phyloP scores from a whole-genome alignment of 2,797 vertebrate species.

The Menidia menidia region DNA sequence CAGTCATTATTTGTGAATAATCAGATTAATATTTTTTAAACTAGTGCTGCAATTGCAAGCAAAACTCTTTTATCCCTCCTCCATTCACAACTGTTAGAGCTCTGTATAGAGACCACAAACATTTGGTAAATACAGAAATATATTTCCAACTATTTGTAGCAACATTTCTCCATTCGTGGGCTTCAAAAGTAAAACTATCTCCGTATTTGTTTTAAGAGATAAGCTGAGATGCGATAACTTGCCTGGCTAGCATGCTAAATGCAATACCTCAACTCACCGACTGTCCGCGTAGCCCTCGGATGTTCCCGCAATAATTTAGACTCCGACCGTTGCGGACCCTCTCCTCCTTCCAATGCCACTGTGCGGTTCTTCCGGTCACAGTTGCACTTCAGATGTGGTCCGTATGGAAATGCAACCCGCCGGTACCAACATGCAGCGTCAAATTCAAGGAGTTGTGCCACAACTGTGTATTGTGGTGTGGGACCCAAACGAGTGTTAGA shows the following conservation, averaged over 20 bases:
- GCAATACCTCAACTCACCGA: conserved; percentile 74
- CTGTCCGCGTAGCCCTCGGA: conserved; percentile 20
- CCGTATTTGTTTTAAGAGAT: background rate
- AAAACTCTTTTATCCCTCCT: background rate
- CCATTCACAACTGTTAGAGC: background rate
- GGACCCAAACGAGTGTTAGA: conserved; percentile 28
- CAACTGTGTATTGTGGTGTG: conserved; percentile 18
- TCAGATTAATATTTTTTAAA: background rate
- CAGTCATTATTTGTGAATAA: background rate
- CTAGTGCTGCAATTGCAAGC: background rate
- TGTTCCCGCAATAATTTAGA: conserved; percentile 60
- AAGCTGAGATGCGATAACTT: background rate
- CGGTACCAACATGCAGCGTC: background rate
- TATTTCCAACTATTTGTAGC: background rate
- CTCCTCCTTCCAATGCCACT: background rate
- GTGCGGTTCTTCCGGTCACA: background rate
- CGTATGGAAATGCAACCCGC: background rate
- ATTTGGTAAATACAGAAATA: background rate
- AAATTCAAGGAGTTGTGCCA: conserved; percentile 37
- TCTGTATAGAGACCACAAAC: background rate
- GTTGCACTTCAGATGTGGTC: background rate
- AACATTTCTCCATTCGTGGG: background rate
- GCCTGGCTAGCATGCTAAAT: conserved; percentile 57
- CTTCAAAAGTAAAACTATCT: background rate
- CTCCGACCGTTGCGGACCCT: background rate